Percentiles rank a stretch among this genome's conserved stretches.
Conservation (phyloP, 1,140 invertebrate genomes). For the Dinoponera quadriceps region DNA sequence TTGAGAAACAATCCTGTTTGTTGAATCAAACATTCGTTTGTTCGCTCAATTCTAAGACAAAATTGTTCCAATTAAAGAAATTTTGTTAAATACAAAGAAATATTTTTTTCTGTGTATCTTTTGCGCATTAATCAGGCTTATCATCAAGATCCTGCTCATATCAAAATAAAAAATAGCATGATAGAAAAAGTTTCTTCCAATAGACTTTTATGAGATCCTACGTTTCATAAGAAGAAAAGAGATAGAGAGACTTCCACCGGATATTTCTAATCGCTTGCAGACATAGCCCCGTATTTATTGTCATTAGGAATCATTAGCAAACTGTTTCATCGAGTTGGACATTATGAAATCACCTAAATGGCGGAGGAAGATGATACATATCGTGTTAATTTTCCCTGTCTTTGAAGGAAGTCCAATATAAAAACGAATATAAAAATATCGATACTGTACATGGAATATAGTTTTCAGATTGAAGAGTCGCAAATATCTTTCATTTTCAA, state of each 20-base stretch:
- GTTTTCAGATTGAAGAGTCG: background rate
- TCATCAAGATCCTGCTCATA: no score
- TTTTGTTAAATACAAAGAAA: no score
- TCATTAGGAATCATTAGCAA: constrained; percentile 44
- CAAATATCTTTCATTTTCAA: background rate
- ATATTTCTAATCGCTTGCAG: constrained; percentile 18
- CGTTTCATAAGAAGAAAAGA: background rate
- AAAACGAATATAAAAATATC: background rate
- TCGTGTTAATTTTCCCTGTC: constrained; percentile 34
- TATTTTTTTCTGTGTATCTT: no score
- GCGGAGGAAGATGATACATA: constrained; percentile 32
- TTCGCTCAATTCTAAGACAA: no score
- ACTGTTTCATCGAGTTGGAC: constrained; percentile 27
- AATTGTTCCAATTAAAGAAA: no score
- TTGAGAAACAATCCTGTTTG: no score
- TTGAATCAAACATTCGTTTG: no score
- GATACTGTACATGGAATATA: background rate
- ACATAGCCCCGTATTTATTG: constrained; percentile 8
- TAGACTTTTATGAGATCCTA: no score
- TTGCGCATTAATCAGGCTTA: no score
- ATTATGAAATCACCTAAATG: constrained; percentile 38
- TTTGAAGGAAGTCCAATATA: constrained; percentile 11
- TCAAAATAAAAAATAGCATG: background rate
- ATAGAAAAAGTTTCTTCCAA: background rate
- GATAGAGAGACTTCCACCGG: background rate